A percentile compares a stretch with the other conserved stretches of the same genome.
Evolutionary conservation across 2,113 vertebrate genomes (phyloP).

Genomic region (Hystrix cristata): DNA sequence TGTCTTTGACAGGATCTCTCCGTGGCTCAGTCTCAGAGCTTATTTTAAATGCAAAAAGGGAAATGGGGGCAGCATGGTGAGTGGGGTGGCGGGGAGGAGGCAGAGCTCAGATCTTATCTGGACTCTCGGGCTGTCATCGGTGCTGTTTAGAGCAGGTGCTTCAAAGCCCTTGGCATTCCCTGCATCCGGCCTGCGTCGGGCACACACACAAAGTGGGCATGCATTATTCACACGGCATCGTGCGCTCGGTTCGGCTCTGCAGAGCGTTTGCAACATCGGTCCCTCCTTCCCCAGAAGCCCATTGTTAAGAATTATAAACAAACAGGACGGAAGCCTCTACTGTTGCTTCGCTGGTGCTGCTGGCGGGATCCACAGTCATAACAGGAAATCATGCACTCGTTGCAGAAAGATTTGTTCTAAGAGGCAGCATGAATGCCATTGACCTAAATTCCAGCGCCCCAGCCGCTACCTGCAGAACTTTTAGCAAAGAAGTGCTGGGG

Average conservation of each 20-base stretch:
- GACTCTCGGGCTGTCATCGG: slow-evolving; percentile 69
- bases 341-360: slow-evolving; percentile 5
- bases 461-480: slow-evolving; percentile 85
- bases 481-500: slow-evolving; percentile 71
- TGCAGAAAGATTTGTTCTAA: slow-evolving; percentile 84
- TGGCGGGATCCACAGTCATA: slow-evolving; percentile 83
- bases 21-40: slow-evolving; percentile 31
- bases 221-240: slow-evolving; percentile 76
- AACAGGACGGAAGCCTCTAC: slow-evolving; percentile 63
- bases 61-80: slow-evolving; percentile 16
- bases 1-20: slow-evolving; percentile 59
- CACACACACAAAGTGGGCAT: slow-evolving; percentile 67
- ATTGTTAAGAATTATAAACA: slow-evolving; percentile 78
- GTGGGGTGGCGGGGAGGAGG: slow-evolving; percentile 55
- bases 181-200: neutral
- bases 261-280: neutral
- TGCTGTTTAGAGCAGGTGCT: slow-evolving; percentile 72
- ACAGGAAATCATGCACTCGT: slow-evolving; percentile 87
- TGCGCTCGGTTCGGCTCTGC: neutral
- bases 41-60: slow-evolving; percentile 79
- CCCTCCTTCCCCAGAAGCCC: slow-evolving; percentile 75
- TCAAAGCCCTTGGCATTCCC: slow-evolving; percentile 72
- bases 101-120: slow-evolving; percentile 80
- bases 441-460: slow-evolving; percentile 88
- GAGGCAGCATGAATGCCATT: slow-evolving; percentile 86